Evolutionary conservation across 2,113 vertebrate genomes (phyloP).

Genomic region (Budorcas taxicolor): DNA sequence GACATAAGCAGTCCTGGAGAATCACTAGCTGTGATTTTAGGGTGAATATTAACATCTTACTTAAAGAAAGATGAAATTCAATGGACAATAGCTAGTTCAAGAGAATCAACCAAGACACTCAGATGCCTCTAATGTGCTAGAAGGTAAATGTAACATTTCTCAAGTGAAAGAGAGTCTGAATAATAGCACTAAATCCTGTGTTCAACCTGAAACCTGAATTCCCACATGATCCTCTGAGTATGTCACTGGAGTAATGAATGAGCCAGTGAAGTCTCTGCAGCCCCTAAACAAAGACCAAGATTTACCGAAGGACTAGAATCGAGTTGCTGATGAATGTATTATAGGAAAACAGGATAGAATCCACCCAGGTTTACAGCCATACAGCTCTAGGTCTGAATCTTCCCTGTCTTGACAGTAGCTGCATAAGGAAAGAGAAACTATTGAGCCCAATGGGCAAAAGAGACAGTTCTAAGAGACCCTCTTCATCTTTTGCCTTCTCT

Average conservation of each 20-base stretch:
- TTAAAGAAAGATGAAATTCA: conserved; percentile 63
- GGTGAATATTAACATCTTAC: conserved; percentile 84
- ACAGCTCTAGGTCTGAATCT: conserved; percentile 77
- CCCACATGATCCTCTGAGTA: conserved; percentile 36
- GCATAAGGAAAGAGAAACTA: conserved; percentile 73
- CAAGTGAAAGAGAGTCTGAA: conserved; percentile 51
- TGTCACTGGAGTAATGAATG: conserved; percentile 57
- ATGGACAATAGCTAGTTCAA: conserved; percentile 64
- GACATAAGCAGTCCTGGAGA: conserved; percentile 67
- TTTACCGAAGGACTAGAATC: conserved; percentile 54
- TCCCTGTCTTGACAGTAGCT: conserved; percentile 77
- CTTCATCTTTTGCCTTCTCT: conserved; percentile 79
- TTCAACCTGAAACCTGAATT: conserved; percentile 53
- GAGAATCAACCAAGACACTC: conserved; percentile 61
- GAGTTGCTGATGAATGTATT: conserved; percentile 1
- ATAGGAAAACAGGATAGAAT: conserved; percentile 31
- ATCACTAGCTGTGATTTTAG: conserved; percentile 86
- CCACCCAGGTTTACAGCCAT: conserved; percentile 59
- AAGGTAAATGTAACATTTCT: conserved; percentile 65
- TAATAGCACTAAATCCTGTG: conserved; percentile 37
- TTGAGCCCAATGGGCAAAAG: neutral
- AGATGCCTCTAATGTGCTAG: conserved; percentile 37
- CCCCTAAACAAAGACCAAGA: conserved; percentile 59
- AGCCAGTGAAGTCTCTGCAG: conserved; percentile 76
- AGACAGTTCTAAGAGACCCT: conserved; percentile 59